Conservation (phyloP, 1,140 invertebrate genomes). For the Riptortus pedestris region DNA sequence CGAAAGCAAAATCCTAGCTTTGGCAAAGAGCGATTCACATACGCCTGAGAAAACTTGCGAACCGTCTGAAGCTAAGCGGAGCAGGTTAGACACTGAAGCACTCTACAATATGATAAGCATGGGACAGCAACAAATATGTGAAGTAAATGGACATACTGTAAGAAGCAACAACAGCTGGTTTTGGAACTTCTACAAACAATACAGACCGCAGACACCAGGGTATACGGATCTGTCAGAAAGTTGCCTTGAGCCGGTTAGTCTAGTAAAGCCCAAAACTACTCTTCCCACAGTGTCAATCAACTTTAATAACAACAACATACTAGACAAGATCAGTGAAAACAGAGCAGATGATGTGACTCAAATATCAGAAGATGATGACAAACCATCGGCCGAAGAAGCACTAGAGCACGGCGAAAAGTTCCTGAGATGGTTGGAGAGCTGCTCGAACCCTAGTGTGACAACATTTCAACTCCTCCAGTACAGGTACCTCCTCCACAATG, state of each 20-base stretch:
- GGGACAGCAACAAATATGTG: conserved; percentile 37
- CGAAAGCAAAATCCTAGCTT: conserved; percentile 60
- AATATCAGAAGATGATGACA: conserved; percentile 37
- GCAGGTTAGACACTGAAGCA: conserved; percentile 42
- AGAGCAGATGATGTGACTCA: conserved; percentile 31
- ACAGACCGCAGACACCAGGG: conserved; percentile 36
- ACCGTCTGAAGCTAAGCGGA: conserved; percentile 30
- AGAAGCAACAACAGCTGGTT: conserved; percentile 49
- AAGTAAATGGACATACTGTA: conserved; percentile 7
- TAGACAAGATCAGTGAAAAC: conserved; percentile 34
- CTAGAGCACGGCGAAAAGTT: conserved; percentile 63
- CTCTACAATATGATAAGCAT: conserved; percentile 57
- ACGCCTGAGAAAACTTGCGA: conserved; percentile 37
- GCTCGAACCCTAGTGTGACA: conserved; percentile 61
- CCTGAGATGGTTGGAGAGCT: conserved; percentile 58
- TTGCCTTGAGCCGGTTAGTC: conserved; percentile 12
- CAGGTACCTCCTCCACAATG: conserved; percentile 51
- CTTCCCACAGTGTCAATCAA: conserved; percentile 32
- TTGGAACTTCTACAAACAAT: conserved; percentile 64
- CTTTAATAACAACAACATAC: conserved; percentile 37
- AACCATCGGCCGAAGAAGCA: conserved; percentile 44
- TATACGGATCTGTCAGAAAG: too few relatives aligned
- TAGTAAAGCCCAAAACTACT: conserved; percentile 29
- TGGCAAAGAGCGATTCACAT: conserved; percentile 42
- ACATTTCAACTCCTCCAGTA: conserved; percentile 55